Percentiles rank a stretch among this genome's conserved stretches.
Conservation (phyloP, 1,140 invertebrate genomes). For the Sinonovacula constricta region DNA sequence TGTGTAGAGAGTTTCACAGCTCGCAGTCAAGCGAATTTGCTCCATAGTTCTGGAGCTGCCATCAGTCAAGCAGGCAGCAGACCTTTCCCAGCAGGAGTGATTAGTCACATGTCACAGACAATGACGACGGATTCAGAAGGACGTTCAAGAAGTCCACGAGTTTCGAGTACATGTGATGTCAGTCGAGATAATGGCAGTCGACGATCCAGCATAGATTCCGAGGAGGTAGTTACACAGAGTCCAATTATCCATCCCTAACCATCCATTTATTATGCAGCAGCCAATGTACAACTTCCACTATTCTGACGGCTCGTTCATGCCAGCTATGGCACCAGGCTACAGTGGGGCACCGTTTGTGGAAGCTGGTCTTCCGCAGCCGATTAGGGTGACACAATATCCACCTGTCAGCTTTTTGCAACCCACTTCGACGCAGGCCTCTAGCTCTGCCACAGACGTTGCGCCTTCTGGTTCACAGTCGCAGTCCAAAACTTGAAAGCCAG, state of each 20-base stretch:
- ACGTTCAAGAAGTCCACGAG: slow-evolving; percentile 12
- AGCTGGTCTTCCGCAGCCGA: slow-evolving; percentile 41
- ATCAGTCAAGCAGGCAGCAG: background rate
- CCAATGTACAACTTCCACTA: slow-evolving; percentile 39
- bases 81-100: background rate
- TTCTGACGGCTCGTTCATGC: slow-evolving; percentile 10
- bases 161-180: slow-evolving; percentile 15
- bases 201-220: background rate
- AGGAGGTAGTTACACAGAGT: background rate
- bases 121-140: slow-evolving; percentile 19
- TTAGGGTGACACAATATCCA: background rate
- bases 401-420: background rate
- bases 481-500: background rate
- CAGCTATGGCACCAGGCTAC: slow-evolving; percentile 9
- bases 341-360: slow-evolving; percentile 17
- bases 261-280: slow-evolving; percentile 1
- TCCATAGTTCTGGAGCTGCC: background rate
- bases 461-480: background rate
- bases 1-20: slow-evolving; percentile 28
- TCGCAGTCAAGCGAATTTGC: background rate
- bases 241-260: slow-evolving; percentile 14
- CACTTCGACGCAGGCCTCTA: background rate
- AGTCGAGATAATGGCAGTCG: slow-evolving; percentile 2
- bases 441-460: too few species aligned
- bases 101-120: slow-evolving; percentile 22